Evolutionary conservation across 2,888 invertebrate genomes (phyloP), one percentile per base, ranked within the genome.

Genomic region (Sinelater perroti): DNA sequence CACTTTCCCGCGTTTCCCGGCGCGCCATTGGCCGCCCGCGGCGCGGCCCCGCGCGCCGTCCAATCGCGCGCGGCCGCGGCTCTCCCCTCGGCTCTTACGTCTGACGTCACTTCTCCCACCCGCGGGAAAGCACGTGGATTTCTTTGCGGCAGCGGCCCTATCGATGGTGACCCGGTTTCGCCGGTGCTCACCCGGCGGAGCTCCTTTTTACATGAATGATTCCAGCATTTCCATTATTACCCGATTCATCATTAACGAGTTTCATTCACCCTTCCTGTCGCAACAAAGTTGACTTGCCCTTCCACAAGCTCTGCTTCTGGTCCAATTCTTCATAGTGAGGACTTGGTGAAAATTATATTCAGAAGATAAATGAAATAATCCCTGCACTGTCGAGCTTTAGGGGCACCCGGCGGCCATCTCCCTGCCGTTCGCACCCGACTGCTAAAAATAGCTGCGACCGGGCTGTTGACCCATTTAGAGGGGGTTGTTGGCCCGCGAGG

Each of bases 111-210:
- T 45, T 52, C 67, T 62, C 65, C 67, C 67, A 67, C 70, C 66
- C 51, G 64, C 66, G 70, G 70, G 72, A 73, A 72, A 71, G 66
- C 75, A 77, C 76, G 69, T 71, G 72, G 65, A 68, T 67, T 68
- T 69, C 65, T 70, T 63, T 51, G 56, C 62, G 60, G 42, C n/a
- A 49, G 38, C 47, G 58, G 57, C 60, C 65, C 70, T 72, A 72
- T 72, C 70, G 71, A 72, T 72, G 67, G 14, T 45, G 45, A 70
- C 71, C 69, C 62, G 50, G 51, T 61, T 62, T 57, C 50, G 42
- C 35, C 49, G 13, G 36, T 46, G 36, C 40, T 53, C 38, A 24
- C 42, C 13, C 24, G 20, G 38, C 42, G 51, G 42, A 31, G 24
- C 17, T 44, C 30, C 28, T 44, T 1, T 14, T 44, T 44, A 14